Conservation (phyloP, 1,140 invertebrate genomes). For the Zaprionus capensis region DNA sequence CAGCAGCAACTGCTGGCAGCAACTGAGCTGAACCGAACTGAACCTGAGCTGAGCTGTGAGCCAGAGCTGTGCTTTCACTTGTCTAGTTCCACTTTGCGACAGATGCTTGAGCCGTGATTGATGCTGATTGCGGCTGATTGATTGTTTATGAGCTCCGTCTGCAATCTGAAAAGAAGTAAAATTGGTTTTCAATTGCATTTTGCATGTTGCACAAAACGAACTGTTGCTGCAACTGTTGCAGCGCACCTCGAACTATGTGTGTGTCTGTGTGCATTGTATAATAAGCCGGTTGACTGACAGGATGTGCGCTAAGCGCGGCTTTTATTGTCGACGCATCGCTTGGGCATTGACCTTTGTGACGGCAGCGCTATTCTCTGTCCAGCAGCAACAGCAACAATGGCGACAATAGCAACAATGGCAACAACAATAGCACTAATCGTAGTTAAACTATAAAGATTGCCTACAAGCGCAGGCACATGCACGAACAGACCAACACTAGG, state of each 20-base stretch:
- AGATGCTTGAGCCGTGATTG: slow-evolving; percentile 58
- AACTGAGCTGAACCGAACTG: background rate
- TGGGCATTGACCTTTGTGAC: slow-evolving; percentile 39
- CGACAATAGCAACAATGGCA: background rate
- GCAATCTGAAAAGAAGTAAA: slow-evolving; percentile 60
- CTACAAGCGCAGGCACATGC: slow-evolving; percentile 13
- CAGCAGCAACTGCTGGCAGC: slow-evolving; percentile 14
- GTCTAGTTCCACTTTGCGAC: slow-evolving; percentile 63
- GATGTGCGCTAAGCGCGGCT: slow-evolving; percentile 63
- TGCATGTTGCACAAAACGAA: slow-evolving; percentile 12
- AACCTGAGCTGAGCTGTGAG: background rate
- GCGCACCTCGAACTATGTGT: background rate
- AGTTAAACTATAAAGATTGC: slow-evolving; percentile 35
- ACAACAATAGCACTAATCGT: slow-evolving; percentile 9
- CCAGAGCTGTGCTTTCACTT: slow-evolving; percentile 30
- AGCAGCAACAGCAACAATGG: background rate
- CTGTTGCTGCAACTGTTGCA: slow-evolving; percentile 14
- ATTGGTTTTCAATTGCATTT: slow-evolving; percentile 53
- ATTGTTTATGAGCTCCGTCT: slow-evolving; percentile 54
- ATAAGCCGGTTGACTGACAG: slow-evolving; percentile 66
- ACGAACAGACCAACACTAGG: slow-evolving; percentile 20
- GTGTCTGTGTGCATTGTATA: slow-evolving; percentile 59
- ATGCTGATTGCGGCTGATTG: slow-evolving; percentile 61
- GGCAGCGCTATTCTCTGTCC: slow-evolving; percentile 19
- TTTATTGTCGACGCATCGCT: slow-evolving; percentile 9